These are phyloP conservation scores for Oryctes rhinoceros DNA, from an alignment of 1,140 invertebrate species.

Conservation along the genomic window DNA sequence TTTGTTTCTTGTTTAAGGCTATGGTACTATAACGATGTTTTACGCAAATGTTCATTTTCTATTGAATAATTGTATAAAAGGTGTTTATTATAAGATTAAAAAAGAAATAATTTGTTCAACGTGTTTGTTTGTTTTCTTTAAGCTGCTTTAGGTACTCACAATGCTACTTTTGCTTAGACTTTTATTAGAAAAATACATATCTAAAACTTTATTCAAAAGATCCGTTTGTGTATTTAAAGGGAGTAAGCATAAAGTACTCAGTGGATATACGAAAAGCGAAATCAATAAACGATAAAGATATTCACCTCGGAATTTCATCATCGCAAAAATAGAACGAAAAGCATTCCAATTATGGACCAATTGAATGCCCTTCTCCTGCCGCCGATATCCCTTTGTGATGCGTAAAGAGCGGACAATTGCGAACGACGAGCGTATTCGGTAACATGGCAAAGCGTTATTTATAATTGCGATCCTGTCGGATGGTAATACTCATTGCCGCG, in stretches of 20 bases:
- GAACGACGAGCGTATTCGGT: not conserved
- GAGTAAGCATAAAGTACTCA: slow-evolving; percentile 22
- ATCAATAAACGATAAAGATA: slow-evolving; percentile 9
- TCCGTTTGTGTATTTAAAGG: not conserved
- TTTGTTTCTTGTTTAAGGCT: too few relatives aligned
- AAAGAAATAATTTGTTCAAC: too few relatives aligned
- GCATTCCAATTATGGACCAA: slow-evolving; percentile 10
- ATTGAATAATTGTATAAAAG: too few relatives aligned
- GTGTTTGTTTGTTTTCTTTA: too few relatives aligned
- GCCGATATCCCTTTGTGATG: not conserved
- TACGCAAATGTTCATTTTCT: too few relatives aligned
- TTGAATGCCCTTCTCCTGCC: not conserved
- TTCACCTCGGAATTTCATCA: slow-evolving; percentile 26
- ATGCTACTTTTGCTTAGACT: not conserved
- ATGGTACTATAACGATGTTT: too few relatives aligned
- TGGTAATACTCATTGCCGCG: not conserved
- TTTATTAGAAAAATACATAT: slow-evolving; percentile 6
- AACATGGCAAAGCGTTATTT: not conserved
- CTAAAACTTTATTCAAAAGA: not conserved
- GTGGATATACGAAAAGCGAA: not conserved
- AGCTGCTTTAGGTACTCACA: too few relatives aligned
- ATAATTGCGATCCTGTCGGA: not conserved
- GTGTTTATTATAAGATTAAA: too few relatives aligned
- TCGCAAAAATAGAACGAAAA: slow-evolving; percentile 23
- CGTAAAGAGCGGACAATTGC: not conserved